phyloP scores from a whole-genome alignment of 2,888 invertebrate species.

The Phengaris alcon region DNA sequence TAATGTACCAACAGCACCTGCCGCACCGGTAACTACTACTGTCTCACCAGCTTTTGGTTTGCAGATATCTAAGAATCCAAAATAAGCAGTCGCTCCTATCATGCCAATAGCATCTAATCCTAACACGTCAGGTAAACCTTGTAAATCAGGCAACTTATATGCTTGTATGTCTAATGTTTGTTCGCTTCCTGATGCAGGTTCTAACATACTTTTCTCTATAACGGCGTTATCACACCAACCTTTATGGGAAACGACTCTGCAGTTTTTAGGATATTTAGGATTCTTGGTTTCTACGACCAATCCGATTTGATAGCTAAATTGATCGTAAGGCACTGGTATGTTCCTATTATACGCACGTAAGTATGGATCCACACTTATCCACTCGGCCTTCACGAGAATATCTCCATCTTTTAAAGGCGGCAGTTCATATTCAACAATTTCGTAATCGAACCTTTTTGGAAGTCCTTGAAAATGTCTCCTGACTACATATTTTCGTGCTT shows the following conservation, averaged over 20 bases:
- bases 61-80: conserved; percentile 82
- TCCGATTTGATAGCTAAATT: conserved; percentile 47
- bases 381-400: conserved; percentile 49
- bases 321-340: conserved; percentile 45
- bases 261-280: conserved; percentile 77
- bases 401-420: conserved; percentile 78
- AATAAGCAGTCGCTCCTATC: conserved; percentile 84
- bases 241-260: conserved; percentile 73
- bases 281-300: conserved; percentile 80
- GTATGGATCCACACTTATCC: conserved; percentile 54
- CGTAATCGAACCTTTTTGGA: conserved; percentile 78
- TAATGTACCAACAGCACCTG: conserved; percentile 85
- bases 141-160: conserved; percentile 70
- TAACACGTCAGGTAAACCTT: conserved; percentile 66
- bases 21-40: conserved; percentile 83
- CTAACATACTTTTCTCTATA: not conserved
- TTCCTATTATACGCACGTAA: conserved; percentile 36
- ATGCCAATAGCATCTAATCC: conserved; percentile 80
- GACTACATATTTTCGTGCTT: conserved; percentile 77
- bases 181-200: conserved; percentile 43
- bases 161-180: conserved; percentile 26
- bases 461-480: conserved; percentile 76
- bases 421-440: conserved; percentile 79
- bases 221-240: conserved; percentile 74
- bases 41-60: conserved; percentile 82